Evolutionary conservation across 1,140 invertebrate genomes (phyloP), one percentile per base, ranked within the genome.

Genomic region (Chironomus striatipennis): DNA sequence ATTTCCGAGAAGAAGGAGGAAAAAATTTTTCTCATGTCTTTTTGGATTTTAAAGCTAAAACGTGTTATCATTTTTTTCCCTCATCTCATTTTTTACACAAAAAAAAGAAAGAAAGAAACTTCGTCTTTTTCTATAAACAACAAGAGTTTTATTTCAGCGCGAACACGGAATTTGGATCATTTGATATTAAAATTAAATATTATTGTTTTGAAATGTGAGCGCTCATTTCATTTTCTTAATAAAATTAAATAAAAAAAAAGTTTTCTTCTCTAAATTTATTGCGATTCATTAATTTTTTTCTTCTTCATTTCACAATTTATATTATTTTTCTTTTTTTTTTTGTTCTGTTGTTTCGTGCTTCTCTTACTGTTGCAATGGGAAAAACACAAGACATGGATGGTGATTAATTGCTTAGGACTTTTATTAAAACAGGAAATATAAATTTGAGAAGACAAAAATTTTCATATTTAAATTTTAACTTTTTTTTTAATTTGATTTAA

Each of bases 121-220:
- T 34, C 24, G 24, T 34, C 24, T 34, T 34, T 34, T 34, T 34
- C 24, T 34, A 15, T 57, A 57, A 57, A 57, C 47, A 57, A 57
- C 47, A 57, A 57, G 47, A 12, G n/a, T 57, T 57, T 57, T 57
- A 57, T 57, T 57, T 57, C 47, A 57, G 12, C 47, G 47, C 47
- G 47, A 57, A 57, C 47, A 57, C 47, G 47, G 47, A 57, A 57
- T 57, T 57, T 57, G 47, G 12, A 57, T 57, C 47, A 57, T 57
- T 57, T 57, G 47, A 57, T 57, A 57, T 57, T 57, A 57, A 57
- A 57, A 57, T 57, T 57, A 57, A 57, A 57, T 57, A 57, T 57
- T 57, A 57, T 57, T 57, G 47, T 57, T 57, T 57, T 57, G 47
- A 57, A 57, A 57, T 57, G 47, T 57, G 47, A 57, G n/a, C 47